A percentile compares a stretch with the other conserved stretches of the same genome.
Conservation (phyloP, 1,140 invertebrate genomes). For the Hypsibius dujardini region DNA sequence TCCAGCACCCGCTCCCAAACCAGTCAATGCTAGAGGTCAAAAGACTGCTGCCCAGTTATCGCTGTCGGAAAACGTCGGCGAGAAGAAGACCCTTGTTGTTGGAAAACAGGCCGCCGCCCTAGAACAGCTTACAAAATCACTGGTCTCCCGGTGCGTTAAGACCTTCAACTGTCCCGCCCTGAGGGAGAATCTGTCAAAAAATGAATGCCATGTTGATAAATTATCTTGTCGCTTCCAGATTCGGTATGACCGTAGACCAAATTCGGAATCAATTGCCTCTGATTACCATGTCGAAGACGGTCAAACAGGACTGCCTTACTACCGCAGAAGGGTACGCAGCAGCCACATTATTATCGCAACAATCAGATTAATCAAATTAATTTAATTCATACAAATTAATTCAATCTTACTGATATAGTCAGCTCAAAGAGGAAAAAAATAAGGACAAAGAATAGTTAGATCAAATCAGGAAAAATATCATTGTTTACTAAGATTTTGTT, state of each 20-base stretch:
- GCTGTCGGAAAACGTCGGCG: not conserved
- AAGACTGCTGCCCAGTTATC: not conserved
- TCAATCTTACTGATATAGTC: not conserved
- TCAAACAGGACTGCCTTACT: conserved; percentile 15
- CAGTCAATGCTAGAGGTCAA: too few relatives aligned
- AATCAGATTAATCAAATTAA: not conserved
- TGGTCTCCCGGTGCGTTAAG: not conserved
- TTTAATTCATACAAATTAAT: not conserved
- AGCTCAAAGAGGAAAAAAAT: not conserved
- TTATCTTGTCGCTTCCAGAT: not conserved
- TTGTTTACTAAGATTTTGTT: not conserved
- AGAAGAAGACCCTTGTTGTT: not conserved
- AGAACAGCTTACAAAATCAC: not conserved
- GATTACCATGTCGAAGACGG: not conserved
- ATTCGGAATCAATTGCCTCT: not conserved
- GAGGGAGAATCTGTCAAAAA: not conserved
- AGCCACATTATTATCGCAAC: not conserved
- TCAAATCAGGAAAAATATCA: not conserved
- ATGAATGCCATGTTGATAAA: not conserved
- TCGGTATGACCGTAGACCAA: conserved; percentile 6
- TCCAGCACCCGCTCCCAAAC: too few relatives aligned
- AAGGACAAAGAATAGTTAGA: not conserved
- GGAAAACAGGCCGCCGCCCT: conserved; percentile 1
- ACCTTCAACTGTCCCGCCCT: not conserved
- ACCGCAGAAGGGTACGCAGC: not conserved